Evolutionary conservation across 2,113 vertebrate species (phyloP).

Genomic region (Megaceryle torquata): DNA sequence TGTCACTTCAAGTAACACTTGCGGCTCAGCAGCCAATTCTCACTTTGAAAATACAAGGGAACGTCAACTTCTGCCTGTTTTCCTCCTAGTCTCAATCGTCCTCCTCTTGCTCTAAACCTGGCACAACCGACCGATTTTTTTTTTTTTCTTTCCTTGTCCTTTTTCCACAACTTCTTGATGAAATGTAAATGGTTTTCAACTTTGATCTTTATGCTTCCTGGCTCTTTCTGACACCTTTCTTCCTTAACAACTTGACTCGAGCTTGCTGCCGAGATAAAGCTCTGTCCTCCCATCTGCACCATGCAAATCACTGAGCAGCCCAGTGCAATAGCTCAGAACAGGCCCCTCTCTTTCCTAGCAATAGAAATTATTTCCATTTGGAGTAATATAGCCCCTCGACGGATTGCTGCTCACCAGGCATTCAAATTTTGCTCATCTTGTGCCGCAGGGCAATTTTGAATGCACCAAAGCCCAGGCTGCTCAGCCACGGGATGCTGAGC

Average conservation of each 20-base stretch:
- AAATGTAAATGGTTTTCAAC: constrained; percentile 47
- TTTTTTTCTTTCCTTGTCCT: not conserved
- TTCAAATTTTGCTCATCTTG: not conserved
- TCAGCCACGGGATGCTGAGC: not conserved
- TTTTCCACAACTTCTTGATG: constrained; percentile 9
- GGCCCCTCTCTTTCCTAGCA: constrained; percentile 24
- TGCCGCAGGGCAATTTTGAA: not conserved
- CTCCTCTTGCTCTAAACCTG: not conserved
- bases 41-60: constrained; percentile 40
- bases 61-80: constrained; percentile 29
- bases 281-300: not conserved
- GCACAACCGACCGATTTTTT: not conserved
- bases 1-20: constrained; percentile 28
- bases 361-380: constrained; percentile 61
- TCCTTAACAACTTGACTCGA: not conserved
- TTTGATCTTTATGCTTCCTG: constrained; percentile 33
- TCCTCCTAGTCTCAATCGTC: not conserved
- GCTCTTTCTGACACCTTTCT: constrained; percentile 11
- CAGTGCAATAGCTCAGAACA: constrained; percentile 15
- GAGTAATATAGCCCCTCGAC: constrained; percentile 37
- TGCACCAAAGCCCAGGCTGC: not conserved
- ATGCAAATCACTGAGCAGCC: not conserved
- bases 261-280: not conserved
- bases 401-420: constrained; percentile 46
- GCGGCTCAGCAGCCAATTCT: constrained; percentile 23